phyloP scores from a whole-genome alignment of 2,113 vertebrate genomes.

The Bettongia penicillata region DNA sequence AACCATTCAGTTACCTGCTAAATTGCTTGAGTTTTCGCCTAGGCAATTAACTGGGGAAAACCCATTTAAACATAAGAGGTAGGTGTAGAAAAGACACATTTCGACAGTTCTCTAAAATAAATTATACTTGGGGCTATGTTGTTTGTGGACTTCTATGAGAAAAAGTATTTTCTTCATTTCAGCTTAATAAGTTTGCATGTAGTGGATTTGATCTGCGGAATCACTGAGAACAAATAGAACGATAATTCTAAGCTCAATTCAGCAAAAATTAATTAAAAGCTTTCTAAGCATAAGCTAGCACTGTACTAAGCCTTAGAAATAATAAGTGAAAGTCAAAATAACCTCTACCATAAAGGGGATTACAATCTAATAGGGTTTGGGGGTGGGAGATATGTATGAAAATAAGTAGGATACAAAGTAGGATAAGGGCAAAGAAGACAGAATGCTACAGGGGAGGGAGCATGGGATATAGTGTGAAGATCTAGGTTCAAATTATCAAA shows the following conservation, averaged over 20 bases:
- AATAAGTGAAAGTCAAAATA: not conserved
- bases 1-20: slow-evolving; percentile 58
- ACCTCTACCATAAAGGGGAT: not conserved
- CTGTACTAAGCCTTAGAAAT: not conserved
- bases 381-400: not conserved
- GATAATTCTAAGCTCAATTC: not conserved
- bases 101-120: not conserved
- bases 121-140: slow-evolving; percentile 17
- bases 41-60: not conserved
- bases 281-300: not conserved
- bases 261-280: not conserved
- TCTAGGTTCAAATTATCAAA: not conserved
- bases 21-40: slow-evolving; percentile 55
- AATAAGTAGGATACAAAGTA: not conserved
- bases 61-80: slow-evolving; percentile 48
- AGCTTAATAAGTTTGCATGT: not conserved
- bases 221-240: not conserved
- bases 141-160: not conserved
- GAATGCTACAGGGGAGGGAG: not conserved
- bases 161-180: not conserved
- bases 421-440: not conserved
- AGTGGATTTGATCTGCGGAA: not conserved
- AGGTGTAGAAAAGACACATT: not conserved
- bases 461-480: not conserved
- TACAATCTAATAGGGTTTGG: not conserved